Evolutionary conservation across 2,113 vertebrate genomes (phyloP).

Genomic region (Serinus canaria): DNA sequence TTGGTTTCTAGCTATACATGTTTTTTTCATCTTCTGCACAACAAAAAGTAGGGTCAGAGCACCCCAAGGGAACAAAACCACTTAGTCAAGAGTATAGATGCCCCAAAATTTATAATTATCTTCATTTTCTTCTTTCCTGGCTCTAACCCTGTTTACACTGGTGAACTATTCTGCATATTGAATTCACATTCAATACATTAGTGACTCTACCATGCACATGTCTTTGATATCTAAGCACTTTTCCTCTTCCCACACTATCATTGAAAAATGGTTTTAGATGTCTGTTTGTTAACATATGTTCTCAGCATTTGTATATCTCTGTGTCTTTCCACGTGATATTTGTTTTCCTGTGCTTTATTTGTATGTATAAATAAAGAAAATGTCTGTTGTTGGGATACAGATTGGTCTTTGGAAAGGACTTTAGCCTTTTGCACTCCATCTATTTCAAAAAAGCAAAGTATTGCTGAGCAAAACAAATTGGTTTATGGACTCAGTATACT

Average conservation of each 20-base stretch:
- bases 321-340: not conserved
- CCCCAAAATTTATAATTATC: not conserved
- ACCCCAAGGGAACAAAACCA: not conserved
- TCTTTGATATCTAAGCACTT: not conserved
- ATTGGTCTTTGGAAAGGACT: not conserved
- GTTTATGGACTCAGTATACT: not conserved
- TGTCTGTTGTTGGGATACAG: not conserved
- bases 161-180: not conserved
- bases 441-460: not conserved
- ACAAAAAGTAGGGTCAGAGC: not conserved
- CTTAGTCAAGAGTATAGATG: not conserved
- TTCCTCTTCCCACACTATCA: not conserved
- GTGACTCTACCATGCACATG: not conserved
- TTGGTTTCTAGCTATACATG: not conserved
- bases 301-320: not conserved
- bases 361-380: not conserved
- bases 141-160: not conserved
- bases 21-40: not conserved
- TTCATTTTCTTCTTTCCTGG: not conserved
- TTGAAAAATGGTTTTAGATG: not conserved
- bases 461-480: not conserved
- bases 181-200: not conserved
- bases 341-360: not conserved
- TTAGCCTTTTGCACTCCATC: not conserved
- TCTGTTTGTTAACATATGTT: not conserved